phyloP scores from a whole-genome alignment of 2,797 vertebrate species.

The Perodicticus potto region DNA sequence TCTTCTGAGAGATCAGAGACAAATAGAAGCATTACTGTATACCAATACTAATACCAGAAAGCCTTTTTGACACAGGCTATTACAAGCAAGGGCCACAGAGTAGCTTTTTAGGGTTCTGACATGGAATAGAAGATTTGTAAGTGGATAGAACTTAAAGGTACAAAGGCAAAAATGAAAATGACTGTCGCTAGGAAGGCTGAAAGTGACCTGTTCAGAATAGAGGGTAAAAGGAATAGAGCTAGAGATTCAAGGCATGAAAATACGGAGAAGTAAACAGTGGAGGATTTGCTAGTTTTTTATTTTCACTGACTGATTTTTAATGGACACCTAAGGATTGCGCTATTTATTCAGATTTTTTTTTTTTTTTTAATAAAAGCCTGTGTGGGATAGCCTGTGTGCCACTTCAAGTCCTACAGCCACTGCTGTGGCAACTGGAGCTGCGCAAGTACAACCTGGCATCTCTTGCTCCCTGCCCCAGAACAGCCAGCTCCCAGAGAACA shows the following conservation, averaged over 20 bases:
- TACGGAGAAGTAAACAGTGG: not conserved
- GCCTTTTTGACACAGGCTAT: not conserved
- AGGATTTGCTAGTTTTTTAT: not conserved
- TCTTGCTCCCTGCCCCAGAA: not conserved
- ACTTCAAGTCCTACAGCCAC: not conserved
- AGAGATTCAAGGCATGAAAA: not conserved
- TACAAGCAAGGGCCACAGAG: not conserved
- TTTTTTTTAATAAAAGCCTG: not conserved
- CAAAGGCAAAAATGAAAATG: conserved; percentile 1
- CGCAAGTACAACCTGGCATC: not conserved
- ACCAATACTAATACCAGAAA: not conserved
- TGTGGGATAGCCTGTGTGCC: not conserved
- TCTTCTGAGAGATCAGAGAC: not conserved
- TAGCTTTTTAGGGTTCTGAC: not conserved
- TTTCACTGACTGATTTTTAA: conserved; percentile 40
- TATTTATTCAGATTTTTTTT: not conserved
- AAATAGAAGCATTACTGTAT: not conserved
- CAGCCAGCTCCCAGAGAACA: not conserved
- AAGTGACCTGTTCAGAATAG: not conserved
- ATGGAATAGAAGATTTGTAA: not conserved
- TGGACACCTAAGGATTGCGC: not conserved
- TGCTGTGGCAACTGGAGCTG: not conserved
- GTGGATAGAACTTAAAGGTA: not conserved
- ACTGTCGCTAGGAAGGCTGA: not conserved
- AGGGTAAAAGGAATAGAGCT: not conserved